A percentile compares a stretch with the other conserved stretches of the same genome.
Conservation (phyloP, 2,888 invertebrate genomes). For the Punctoribates punctum region DNA sequence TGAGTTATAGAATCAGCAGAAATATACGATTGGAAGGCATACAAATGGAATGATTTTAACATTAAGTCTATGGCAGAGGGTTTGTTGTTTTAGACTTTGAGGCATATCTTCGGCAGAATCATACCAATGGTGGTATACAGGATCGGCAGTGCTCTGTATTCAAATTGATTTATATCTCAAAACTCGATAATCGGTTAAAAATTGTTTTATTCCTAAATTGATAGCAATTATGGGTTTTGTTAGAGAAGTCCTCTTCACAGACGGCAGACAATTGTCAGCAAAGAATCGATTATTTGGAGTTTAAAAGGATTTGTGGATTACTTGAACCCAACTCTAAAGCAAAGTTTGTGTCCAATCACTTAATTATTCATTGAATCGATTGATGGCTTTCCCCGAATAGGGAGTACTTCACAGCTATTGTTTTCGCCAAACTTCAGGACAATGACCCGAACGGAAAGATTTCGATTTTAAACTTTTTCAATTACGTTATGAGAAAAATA, state of each 20-base stretch:
- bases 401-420: constrained; percentile 72
- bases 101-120: no score
- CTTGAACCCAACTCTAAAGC: constrained; percentile 33
- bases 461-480: constrained; percentile 82
- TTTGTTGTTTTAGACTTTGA: no score
- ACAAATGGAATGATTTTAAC: no score
- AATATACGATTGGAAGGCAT: no score
- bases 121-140: no score
- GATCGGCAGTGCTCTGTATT: no score
- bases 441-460: constrained; percentile 81
- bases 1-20: no score
- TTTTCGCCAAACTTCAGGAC: constrained; percentile 75
- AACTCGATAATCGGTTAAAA: no score
- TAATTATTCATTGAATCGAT: not conserved
- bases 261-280: constrained; percentile 9
- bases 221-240: constrained; percentile 43
- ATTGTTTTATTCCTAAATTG: not conserved
- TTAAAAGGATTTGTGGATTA: constrained; percentile 36
- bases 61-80: no score
- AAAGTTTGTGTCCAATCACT: constrained; percentile 40
- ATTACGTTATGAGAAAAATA: constrained; percentile 90
- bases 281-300: constrained; percentile 41
- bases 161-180: no score
- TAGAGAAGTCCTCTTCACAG: constrained; percentile 38
- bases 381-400: not conserved